Evolutionary conservation across 2,888 invertebrate species (phyloP).

Genomic region (Bembecia ichneumoniformis): DNA sequence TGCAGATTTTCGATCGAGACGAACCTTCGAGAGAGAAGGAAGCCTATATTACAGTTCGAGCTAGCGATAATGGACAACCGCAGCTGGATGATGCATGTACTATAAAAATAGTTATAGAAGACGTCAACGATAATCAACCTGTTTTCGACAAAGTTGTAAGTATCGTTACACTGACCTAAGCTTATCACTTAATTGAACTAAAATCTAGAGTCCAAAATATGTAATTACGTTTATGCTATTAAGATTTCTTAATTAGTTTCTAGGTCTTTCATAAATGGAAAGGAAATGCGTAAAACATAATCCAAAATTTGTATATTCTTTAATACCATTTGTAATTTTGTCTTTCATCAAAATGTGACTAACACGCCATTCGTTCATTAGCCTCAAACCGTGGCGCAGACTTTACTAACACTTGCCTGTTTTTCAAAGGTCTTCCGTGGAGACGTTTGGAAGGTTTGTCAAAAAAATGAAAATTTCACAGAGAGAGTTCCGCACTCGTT

Average conservation of each 20-base stretch:
- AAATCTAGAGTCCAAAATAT: too few species aligned
- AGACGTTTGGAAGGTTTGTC: slow-evolving; percentile 78
- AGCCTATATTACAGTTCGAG: slow-evolving; percentile 89
- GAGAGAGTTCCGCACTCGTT: slow-evolving; percentile 55
- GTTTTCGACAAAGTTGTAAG: slow-evolving; percentile 86
- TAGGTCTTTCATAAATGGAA: neutral
- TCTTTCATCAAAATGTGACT: slow-evolving; percentile 13
- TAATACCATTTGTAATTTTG: neutral
- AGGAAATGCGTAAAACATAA: neutral
- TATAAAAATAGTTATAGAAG: slow-evolving; percentile 90
- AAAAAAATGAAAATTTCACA: slow-evolving; percentile 53
- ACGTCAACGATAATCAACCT: slow-evolving; percentile 93
- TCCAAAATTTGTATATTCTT: too few species aligned
- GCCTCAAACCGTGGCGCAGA: slow-evolving; percentile 56
- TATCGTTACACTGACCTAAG: too few species aligned
- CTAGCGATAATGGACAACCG: slow-evolving; percentile 93
- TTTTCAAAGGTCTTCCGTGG: slow-evolving; percentile 77
- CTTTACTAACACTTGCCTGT: slow-evolving; percentile 60
- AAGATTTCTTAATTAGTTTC: neutral
- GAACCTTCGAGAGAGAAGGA: slow-evolving; percentile 88
- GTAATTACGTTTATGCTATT: too few species aligned
- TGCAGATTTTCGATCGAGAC: slow-evolving; percentile 87
- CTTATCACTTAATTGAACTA: neutral
- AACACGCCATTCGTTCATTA: slow-evolving; percentile 29
- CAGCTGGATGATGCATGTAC: slow-evolving; percentile 94